Evolutionary conservation across 2,888 invertebrate species (phyloP).

Genomic region (Eueremaeus valkanovi): DNA sequence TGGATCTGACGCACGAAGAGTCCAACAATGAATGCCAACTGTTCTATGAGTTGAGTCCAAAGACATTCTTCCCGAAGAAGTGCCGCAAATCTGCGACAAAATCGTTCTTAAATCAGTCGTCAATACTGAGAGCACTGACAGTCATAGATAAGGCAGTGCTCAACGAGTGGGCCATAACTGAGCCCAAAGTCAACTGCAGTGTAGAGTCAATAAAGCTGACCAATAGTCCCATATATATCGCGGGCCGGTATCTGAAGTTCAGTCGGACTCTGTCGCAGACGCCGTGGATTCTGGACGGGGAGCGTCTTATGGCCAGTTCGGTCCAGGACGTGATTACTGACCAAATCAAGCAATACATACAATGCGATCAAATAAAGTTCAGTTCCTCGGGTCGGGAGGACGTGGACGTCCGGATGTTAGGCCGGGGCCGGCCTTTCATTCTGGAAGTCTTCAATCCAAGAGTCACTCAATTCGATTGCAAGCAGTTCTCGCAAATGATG

Average conservation of each 20-base stretch:
- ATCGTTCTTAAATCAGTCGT: slow-evolving; percentile 37
- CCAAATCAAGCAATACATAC: slow-evolving; percentile 61
- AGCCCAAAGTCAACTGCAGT: background rate
- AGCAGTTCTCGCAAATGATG: slow-evolving; percentile 55
- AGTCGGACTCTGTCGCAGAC: slow-evolving; percentile 83
- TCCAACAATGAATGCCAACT: slow-evolving; percentile 8
- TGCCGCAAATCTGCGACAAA: slow-evolving; percentile 32
- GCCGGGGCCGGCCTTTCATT: slow-evolving; percentile 59
- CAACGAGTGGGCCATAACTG: background rate
- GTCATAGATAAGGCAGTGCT: background rate
- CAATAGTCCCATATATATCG: slow-evolving; percentile 48
- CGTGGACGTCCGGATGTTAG: slow-evolving; percentile 88
- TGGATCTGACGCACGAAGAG: slow-evolving; percentile 23
- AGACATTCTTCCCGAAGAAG: slow-evolving; percentile 34
- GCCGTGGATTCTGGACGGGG: slow-evolving; percentile 83
- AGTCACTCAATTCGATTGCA: slow-evolving; percentile 56
- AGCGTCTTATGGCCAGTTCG: slow-evolving; percentile 73
- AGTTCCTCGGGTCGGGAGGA: slow-evolving; percentile 92
- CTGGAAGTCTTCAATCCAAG: slow-evolving; percentile 73
- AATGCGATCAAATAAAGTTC: slow-evolving; percentile 66
- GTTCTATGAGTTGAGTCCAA: slow-evolving; percentile 22
- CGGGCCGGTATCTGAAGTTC: slow-evolving; percentile 75
- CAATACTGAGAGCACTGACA: slow-evolving; percentile 19
- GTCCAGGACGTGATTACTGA: slow-evolving; percentile 82
- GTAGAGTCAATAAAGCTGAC: background rate